These are phyloP conservation scores for Heliocidaris erythrogramma DNA, from an alignment of 35 echinoderm and acorn worm species.

Conservation along the genomic window DNA sequence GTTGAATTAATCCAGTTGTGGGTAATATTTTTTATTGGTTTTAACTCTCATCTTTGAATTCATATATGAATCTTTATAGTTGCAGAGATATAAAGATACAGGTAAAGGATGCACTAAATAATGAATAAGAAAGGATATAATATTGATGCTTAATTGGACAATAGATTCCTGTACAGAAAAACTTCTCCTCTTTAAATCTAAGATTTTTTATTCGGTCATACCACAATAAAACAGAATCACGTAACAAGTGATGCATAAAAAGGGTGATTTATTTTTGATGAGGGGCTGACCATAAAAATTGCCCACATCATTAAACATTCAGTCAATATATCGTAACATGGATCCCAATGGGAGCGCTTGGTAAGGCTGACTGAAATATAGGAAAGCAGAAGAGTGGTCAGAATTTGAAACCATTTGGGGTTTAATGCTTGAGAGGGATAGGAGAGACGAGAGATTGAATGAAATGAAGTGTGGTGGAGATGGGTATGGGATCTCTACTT, in stretches of 20 bases:
- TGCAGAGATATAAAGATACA: no score
- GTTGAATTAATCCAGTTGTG: no score
- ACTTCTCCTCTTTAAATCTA: neutral
- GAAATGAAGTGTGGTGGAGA: neutral
- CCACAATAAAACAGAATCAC: neutral
- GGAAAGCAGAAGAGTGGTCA: neutral
- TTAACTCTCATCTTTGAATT: no score
- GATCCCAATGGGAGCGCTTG: neutral
- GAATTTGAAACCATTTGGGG: neutral
- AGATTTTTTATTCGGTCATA: neutral
- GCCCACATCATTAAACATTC: slow-evolving; percentile 35
- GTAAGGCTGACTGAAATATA: neutral
- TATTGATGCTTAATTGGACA: neutral
- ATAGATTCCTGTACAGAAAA: neutral
- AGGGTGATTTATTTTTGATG: slow-evolving; percentile 15
- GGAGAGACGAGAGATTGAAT: neutral
- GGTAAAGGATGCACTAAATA: no score
- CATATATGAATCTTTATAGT: no score
- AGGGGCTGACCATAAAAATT: slow-evolving; percentile 26
- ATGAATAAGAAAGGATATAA: no score
- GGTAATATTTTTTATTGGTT: no score
- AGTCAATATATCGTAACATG: neutral
- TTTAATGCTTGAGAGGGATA: neutral
- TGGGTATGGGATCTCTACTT: neutral
- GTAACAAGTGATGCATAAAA: neutral